A percentile compares a stretch with the other conserved stretches of the same genome.
phyloP scores from a whole-genome alignment of 1,140 invertebrate species.

The Sycophila sp. region DNA sequence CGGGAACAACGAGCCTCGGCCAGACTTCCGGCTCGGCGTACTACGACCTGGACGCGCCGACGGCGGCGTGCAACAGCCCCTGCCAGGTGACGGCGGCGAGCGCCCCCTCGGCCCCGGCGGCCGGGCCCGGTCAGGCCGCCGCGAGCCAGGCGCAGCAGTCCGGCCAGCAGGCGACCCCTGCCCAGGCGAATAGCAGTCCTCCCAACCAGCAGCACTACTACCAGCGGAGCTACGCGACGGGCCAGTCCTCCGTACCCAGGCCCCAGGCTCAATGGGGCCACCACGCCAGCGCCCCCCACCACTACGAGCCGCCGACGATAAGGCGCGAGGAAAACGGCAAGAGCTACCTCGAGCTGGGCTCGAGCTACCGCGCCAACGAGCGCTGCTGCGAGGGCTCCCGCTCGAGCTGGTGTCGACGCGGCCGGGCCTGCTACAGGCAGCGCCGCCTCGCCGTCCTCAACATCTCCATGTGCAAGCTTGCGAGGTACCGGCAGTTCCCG shows the following conservation, averaged over 20 bases:
- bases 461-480: constrained; percentile 92
- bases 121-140: not conserved
- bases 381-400: constrained; percentile 80
- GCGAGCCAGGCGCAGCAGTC: not conserved
- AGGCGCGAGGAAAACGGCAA: constrained; percentile 89
- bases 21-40: constrained; percentile 43
- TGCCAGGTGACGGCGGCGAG: constrained; percentile 40
- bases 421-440: constrained; percentile 81
- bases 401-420: constrained; percentile 78
- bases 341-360: constrained; percentile 86
- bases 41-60: constrained; percentile 56
- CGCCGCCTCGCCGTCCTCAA: constrained; percentile 89
- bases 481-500: constrained; percentile 84
- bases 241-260: constrained; percentile 35
- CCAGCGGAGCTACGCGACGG: not conserved
- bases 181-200: not conserved
- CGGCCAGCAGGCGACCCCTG: not conserved
- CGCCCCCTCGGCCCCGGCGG: not conserved
- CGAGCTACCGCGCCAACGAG: constrained; percentile 69
- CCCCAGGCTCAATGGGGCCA: constrained; percentile 59
- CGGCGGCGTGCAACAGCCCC: constrained; percentile 33
- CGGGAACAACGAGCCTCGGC: constrained; percentile 42
- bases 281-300: constrained; percentile 53
- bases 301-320: constrained; percentile 81
- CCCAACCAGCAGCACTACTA: not conserved